Percentiles rank a stretch among this genome's conserved stretches.
Evolutionary conservation across 2,888 invertebrate genomes (phyloP).

Genomic region (Lypha dubia): DNA sequence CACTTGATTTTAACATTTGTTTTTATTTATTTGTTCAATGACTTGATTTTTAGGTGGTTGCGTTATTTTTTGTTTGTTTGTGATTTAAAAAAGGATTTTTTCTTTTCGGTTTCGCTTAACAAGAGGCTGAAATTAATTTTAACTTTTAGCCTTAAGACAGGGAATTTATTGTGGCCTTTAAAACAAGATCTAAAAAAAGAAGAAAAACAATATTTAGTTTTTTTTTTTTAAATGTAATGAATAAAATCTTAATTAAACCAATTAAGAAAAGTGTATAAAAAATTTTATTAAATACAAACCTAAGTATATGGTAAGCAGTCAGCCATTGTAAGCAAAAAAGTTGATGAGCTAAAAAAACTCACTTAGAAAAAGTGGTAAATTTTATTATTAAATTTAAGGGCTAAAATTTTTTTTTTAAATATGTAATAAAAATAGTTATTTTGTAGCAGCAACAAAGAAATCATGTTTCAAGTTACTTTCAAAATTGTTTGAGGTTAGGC

Average conservation of each 20-base stretch:
- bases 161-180: slow-evolving; percentile 30
- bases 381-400: not conserved
- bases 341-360: not conserved
- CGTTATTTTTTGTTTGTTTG: slow-evolving; percentile 22
- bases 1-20: slow-evolving; percentile 26
- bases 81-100: slow-evolving; percentile 6
- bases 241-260: slow-evolving; percentile 14
- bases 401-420: slow-evolving; percentile 1
- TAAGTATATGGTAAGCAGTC: slow-evolving; percentile 26
- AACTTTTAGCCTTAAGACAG: slow-evolving; percentile 5
- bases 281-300: slow-evolving; percentile 52
- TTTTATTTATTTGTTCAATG: not conserved
- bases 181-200: slow-evolving; percentile 61
- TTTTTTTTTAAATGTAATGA: too few relatives aligned
- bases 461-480: too few relatives aligned
- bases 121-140: slow-evolving; percentile 13
- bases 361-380: not conserved
- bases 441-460: not conserved
- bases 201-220: slow-evolving; percentile 51
- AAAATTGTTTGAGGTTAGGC: too few relatives aligned
- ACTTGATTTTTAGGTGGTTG: slow-evolving; percentile 51
- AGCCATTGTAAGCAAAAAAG: slow-evolving; percentile 2
- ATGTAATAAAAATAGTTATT: not conserved
- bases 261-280: slow-evolving; percentile 17
- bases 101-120: slow-evolving; percentile 14